Evolutionary conservation across 2,888 invertebrate species (phyloP), one percentile per base, ranked within the genome.

Genomic region (Platycnemis pennipes): DNA sequence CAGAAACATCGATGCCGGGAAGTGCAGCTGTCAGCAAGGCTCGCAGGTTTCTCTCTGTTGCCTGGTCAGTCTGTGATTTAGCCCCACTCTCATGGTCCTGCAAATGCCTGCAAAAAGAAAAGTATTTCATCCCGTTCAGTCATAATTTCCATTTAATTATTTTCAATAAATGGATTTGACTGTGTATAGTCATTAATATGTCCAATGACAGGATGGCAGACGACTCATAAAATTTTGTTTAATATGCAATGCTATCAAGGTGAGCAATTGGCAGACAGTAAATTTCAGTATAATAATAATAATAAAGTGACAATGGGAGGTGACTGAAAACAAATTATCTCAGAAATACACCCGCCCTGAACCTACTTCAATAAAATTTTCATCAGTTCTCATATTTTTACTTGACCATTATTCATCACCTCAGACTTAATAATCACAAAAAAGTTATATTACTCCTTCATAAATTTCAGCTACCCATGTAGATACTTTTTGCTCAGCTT

Each of bases 1-100:
- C 96, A 22, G 96, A 96, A 86, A 97, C 95, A 95, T 97, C 97
- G 46, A 97, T 96, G 95, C 96, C 96, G 1, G 97, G 96, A 94
- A 97, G 95, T 4, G 96, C 96, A 42, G 96, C 96, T 95, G 97
- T 96, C 69, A 97, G 95, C 1, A 96, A 95, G 0, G 95, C 95
- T 37, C 95, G 95, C 5, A 95, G 95, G 1, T 95, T 95, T 91
- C 69, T 63, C n/a, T 91, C 91, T 16, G 91, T 91, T 11, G 49
- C n/a, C 44, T 63, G 42, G 2, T 56, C 22, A 63, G 44, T 26
- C 4, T n/a, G 26, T 19, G 44, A 63, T 16, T 69, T 91, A 19
- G 95, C 53, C 13, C 95, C 95, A 7, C 95, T 95, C 95, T 96
- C 96, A 77, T 96, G 95, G 94, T 96, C 96, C 95, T 96, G 96